Evolutionary conservation across 2,888 invertebrate species (phyloP).

Genomic region (Galeruca laticollis): DNA sequence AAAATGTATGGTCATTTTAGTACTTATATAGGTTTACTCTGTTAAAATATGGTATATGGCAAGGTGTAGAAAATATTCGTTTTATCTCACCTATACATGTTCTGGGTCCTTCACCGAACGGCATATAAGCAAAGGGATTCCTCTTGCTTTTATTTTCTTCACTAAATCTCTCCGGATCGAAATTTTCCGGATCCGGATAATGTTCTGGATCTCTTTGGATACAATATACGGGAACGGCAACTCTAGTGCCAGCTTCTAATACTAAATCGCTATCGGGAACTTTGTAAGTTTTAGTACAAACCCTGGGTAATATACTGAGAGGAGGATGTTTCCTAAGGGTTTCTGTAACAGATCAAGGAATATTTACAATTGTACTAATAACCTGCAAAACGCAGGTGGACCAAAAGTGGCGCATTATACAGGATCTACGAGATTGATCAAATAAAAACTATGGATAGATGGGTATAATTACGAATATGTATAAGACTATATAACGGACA

Average conservation of each 20-base stretch:
- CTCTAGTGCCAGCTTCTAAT: constrained; percentile 59
- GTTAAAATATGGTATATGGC: no score
- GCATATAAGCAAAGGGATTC: constrained; percentile 52
- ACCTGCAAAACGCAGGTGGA: no score
- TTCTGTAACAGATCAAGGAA: constrained; percentile 62
- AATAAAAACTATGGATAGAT: no score
- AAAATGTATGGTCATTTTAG: no score
- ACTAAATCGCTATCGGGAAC: constrained; percentile 57
- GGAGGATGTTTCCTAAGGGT: constrained; percentile 62
- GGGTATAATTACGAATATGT: no score
- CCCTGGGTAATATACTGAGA: constrained; percentile 48
- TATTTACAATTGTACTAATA: no score
- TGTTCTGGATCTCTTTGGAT: constrained; percentile 54
- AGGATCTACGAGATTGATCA: no score
- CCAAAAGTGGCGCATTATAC: no score
- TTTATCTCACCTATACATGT: constrained; percentile 62
- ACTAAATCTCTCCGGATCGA: constrained; percentile 54
- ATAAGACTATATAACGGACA: no score
- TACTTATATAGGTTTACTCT: no score
- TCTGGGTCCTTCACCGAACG: constrained; percentile 63
- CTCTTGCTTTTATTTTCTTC: constrained; percentile 49
- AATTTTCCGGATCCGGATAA: constrained; percentile 53
- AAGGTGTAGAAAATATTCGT: no score
- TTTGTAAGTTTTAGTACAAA: constrained; percentile 53
- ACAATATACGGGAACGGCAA: constrained; percentile 57